phyloP scores from a whole-genome alignment of 2,888 invertebrate genomes.

The Phytoseiulus persimilis region DNA sequence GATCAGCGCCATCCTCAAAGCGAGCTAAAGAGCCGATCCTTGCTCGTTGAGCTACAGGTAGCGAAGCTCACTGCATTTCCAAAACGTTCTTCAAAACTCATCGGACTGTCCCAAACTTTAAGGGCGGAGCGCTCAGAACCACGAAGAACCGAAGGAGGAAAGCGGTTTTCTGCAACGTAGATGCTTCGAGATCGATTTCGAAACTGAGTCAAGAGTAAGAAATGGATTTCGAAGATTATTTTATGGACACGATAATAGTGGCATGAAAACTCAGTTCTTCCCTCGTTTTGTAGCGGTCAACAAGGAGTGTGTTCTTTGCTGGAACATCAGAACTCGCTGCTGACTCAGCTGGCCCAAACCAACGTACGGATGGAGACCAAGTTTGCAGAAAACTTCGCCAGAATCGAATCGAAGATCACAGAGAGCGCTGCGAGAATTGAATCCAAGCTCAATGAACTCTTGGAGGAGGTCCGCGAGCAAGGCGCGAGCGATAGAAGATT shows the following conservation, averaged over 20 bases:
- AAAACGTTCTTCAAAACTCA: no score
- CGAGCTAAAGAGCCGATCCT: no score
- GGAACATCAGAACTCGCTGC: background rate
- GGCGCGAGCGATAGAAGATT: background rate
- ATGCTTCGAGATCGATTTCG: background rate
- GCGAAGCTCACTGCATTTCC: no score
- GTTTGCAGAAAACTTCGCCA: background rate
- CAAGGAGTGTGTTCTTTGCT: background rate
- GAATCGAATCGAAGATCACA: background rate
- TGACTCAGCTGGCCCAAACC: background rate
- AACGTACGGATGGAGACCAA: background rate
- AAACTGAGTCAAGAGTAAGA: slow-evolving; percentile 16
- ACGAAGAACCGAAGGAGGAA: background rate
- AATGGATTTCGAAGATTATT: background rate
- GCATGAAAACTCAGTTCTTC: background rate
- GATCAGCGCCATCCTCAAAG: no score
- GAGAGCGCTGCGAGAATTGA: slow-evolving; percentile 22
- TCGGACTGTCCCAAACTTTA: no score
- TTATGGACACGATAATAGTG: background rate
- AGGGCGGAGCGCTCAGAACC: background rate
- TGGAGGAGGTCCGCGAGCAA: slow-evolving; percentile 22
- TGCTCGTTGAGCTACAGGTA: no score
- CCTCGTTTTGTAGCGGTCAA: background rate
- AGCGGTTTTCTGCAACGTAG: slow-evolving; percentile 12
- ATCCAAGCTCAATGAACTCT: background rate